phyloP scores from a whole-genome alignment of 2,888 invertebrate species.

The Mystacides longicornis region DNA sequence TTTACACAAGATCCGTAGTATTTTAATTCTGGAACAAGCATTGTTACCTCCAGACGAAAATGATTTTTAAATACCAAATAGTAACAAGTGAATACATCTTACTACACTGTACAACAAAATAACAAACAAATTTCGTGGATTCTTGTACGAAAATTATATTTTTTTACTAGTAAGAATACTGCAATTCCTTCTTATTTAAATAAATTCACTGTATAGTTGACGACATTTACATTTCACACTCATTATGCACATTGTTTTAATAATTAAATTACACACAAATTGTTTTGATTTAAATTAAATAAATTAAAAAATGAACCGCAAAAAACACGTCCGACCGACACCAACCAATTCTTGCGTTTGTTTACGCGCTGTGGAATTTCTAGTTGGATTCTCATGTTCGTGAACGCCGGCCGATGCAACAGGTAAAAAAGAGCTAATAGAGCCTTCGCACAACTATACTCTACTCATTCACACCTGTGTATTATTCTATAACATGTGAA shows the following conservation, averaged over 20 bases:
- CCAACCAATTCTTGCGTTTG: background rate
- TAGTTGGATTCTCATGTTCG: background rate
- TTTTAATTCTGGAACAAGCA: too few species aligned
- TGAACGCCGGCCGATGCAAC: background rate
- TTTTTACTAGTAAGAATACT: too few species aligned
- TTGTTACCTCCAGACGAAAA: too few species aligned
- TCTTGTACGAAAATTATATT: too few species aligned
- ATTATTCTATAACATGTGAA: background rate
- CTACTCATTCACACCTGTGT: background rate
- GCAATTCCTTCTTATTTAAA: too few species aligned
- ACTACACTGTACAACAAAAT: too few species aligned
- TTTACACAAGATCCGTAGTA: too few species aligned
- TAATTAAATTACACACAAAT: background rate
- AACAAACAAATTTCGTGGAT: too few species aligned
- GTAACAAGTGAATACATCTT: too few species aligned
- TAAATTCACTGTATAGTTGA: too few species aligned
- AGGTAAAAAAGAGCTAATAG: background rate
- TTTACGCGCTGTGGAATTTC: background rate
- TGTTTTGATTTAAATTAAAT: background rate
- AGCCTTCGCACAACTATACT: background rate
- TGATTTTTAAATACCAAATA: too few species aligned
- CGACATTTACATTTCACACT: too few species aligned
- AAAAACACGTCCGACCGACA: background rate
- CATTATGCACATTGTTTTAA: background rate
- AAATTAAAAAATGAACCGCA: background rate